Percentiles rank a stretch among this genome's conserved stretches.
These are phyloP conservation scores for Hyla sarda DNA, from an alignment of 2,113 vertebrate species.

Conservation along the genomic window DNA sequence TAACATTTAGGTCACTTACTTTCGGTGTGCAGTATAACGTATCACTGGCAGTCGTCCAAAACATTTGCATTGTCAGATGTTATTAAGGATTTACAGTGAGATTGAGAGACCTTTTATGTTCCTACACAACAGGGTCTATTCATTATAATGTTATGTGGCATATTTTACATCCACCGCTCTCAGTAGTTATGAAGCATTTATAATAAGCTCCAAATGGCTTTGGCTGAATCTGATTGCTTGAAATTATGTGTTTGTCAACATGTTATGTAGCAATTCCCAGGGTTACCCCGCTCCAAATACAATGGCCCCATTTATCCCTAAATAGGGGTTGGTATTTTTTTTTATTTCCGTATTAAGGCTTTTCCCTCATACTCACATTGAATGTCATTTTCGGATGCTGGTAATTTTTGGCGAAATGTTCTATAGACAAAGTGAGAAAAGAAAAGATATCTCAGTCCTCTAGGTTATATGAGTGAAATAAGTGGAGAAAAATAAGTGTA, in stretches of 20 bases:
- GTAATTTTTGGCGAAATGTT: too few relatives aligned
- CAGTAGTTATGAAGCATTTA: neutral
- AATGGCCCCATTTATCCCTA: too few relatives aligned
- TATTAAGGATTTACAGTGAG: slow-evolving; percentile 14
- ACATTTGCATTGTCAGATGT: slow-evolving; percentile 34
- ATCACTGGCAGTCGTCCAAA: slow-evolving; percentile 23
- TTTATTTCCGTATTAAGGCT: too few relatives aligned
- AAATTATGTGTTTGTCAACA: neutral
- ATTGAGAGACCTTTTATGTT: slow-evolving; percentile 9
- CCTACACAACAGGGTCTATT: slow-evolving; percentile 28
- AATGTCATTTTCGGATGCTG: too few relatives aligned
- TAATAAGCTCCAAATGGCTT: neutral
- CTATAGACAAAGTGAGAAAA: too few relatives aligned
- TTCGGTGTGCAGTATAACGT: neutral
- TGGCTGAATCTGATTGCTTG: neutral
- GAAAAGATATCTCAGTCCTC: too few relatives aligned
- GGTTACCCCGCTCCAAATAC: neutral
- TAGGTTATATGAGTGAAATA: too few relatives aligned
- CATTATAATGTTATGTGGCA: neutral
- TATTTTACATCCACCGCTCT: neutral
- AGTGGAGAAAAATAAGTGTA: too few relatives aligned
- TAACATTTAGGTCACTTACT: slow-evolving; percentile 29
- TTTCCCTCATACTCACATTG: too few relatives aligned
- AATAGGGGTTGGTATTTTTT: too few relatives aligned
- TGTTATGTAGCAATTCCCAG: neutral